Conservation (phyloP, 2,797 vertebrate genomes). For the Cirrhinus mrigala region DNA sequence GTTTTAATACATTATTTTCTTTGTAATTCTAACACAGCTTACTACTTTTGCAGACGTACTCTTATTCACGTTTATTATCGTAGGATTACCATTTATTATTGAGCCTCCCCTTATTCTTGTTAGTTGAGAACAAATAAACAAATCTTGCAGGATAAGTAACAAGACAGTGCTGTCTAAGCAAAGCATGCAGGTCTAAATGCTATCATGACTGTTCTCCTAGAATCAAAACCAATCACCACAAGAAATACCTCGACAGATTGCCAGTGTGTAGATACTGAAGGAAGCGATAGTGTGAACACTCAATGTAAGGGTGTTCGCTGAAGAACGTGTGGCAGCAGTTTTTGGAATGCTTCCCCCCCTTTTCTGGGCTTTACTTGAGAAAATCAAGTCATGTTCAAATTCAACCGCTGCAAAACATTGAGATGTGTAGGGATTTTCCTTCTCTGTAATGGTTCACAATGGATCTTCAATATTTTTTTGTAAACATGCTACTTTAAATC, state of each 20-base stretch:
- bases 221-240: slow-evolving; percentile 96
- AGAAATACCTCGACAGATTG: slow-evolving; percentile 97
- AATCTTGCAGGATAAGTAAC: slow-evolving; percentile 56
- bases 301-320: slow-evolving; percentile 93
- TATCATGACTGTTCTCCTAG: slow-evolving; percentile 88
- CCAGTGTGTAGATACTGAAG: slow-evolving; percentile 91
- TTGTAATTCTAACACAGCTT: slow-evolving; percentile 46
- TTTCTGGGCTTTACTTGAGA: slow-evolving; percentile 95
- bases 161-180: slow-evolving; percentile 84
- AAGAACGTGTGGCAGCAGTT: slow-evolving; percentile 94
- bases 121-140: slow-evolving; percentile 42
- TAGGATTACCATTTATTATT: slow-evolving; percentile 5
- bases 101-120: slow-evolving; percentile 22
- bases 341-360: slow-evolving; percentile 90
- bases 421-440: slow-evolving; percentile 87
- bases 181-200: slow-evolving; percentile 92
- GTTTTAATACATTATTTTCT: slow-evolving; percentile 63
- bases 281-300: slow-evolving; percentile 93
- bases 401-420: slow-evolving; percentile 97
- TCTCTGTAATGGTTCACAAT: slow-evolving; percentile 83
- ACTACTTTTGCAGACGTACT: slow-evolving; percentile 3
- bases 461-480: slow-evolving; percentile 74
- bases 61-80: slow-evolving; percentile 51
- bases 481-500: slow-evolving; percentile 59
- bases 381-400: slow-evolving; percentile 96